Percentiles rank a stretch among this genome's conserved stretches.
Evolutionary conservation across 2,888 invertebrate genomes (phyloP).

Genomic region (Tethea ocularis): DNA sequence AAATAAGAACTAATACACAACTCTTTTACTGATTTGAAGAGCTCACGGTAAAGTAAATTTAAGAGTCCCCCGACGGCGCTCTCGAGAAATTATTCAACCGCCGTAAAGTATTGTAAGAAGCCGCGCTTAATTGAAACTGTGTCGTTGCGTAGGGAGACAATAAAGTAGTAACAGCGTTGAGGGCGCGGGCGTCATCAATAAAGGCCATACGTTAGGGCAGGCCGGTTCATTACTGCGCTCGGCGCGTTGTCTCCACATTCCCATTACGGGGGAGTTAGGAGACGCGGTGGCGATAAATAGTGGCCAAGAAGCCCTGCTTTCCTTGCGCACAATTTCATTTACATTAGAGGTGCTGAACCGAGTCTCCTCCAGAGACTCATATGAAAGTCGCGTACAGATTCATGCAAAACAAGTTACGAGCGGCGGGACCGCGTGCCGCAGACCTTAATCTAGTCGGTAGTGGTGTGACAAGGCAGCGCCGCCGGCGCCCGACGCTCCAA

Average conservation of each 20-base stretch:
- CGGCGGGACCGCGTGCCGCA: constrained; percentile 64
- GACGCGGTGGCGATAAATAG: constrained; percentile 79
- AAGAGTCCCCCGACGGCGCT: constrained; percentile 29
- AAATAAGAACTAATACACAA: not conserved
- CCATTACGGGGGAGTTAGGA: constrained; percentile 79
- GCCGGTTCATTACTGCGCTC: constrained; percentile 75
- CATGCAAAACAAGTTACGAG: constrained; percentile 79
- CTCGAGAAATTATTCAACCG: constrained; percentile 45
- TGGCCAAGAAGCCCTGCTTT: constrained; percentile 75
- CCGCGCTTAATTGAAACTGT: constrained; percentile 69
- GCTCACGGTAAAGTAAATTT: constrained; percentile 28
- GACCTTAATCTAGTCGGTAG: constrained; percentile 71
- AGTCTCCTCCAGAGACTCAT: constrained; percentile 72
- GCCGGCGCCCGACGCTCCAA: constrained; percentile 58
- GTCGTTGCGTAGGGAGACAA: constrained; percentile 62
- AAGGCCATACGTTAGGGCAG: constrained; percentile 75
- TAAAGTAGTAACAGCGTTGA: constrained; percentile 62
- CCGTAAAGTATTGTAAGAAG: constrained; percentile 69
- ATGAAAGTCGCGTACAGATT: constrained; percentile 77
- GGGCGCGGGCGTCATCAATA: constrained; percentile 74
- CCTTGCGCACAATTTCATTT: constrained; percentile 82
- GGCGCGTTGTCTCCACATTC: constrained; percentile 70
- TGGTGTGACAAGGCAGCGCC: constrained; percentile 55
- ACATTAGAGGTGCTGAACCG: constrained; percentile 78
- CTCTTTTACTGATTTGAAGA: constrained; percentile 22